phyloP scores from a whole-genome alignment of 2,888 invertebrate species.

The Dryadula phaetusa region DNA sequence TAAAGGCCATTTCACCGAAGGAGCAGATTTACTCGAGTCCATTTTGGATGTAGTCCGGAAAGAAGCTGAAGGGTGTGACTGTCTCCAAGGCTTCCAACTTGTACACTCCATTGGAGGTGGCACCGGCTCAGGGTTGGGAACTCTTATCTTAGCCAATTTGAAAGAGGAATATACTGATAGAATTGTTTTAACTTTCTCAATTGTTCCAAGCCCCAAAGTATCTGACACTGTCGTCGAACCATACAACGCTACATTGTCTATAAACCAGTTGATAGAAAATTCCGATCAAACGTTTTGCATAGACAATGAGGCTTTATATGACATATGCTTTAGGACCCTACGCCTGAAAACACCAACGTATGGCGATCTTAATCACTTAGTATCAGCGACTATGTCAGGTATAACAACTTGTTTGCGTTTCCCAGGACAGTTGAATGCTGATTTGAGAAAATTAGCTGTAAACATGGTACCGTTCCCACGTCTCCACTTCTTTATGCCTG shows the following conservation, averaged over 20 bases:
- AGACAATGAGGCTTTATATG: constrained; percentile 90
- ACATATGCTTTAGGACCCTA: constrained; percentile 90
- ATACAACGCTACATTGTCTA: constrained; percentile 88
- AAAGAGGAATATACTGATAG: constrained; percentile 90
- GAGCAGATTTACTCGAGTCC: constrained; percentile 86
- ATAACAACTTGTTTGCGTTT: constrained; percentile 74
- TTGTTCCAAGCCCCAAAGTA: constrained; percentile 89
- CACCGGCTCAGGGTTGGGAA: constrained; percentile 90
- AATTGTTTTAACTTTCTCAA: constrained; percentile 87
- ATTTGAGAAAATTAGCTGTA: constrained; percentile 84
- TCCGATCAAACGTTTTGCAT: constrained; percentile 87
- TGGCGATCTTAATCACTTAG: constrained; percentile 87
- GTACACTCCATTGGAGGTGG: constrained; percentile 89
- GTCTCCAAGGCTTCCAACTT: constrained; percentile 86
- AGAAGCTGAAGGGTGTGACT: constrained; percentile 88
- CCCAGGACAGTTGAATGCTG: constrained; percentile 86
- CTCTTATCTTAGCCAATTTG: constrained; percentile 86
- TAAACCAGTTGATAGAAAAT: constrained; percentile 88
- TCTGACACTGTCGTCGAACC: constrained; percentile 87
- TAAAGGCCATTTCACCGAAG: constrained; percentile 88
- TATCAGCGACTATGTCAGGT: constrained; percentile 72
- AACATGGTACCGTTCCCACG: constrained; percentile 89
- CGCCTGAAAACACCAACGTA: constrained; percentile 89
- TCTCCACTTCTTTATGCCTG: constrained; percentile 83
- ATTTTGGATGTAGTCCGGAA: constrained; percentile 82